Conservation (phyloP, 1,140 invertebrate genomes). For the Trichoplusia ni region DNA sequence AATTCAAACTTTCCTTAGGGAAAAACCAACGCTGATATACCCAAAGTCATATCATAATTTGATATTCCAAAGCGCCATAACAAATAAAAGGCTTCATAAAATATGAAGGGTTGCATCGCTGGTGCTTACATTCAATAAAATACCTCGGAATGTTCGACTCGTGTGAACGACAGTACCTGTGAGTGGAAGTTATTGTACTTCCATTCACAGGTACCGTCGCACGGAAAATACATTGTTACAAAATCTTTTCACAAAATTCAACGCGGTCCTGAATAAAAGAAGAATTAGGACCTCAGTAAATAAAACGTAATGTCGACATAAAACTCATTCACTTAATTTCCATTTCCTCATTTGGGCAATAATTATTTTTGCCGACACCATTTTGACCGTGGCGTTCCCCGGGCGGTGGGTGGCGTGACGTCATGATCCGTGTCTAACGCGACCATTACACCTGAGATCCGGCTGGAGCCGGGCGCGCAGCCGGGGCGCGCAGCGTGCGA, state of each 20-base stretch:
- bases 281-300: too few relatives aligned
- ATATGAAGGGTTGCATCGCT: too few relatives aligned
- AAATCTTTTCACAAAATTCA: too few relatives aligned
- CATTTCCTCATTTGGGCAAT: neutral
- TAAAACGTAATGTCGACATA: neutral
- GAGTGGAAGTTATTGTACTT: neutral
- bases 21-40: too few relatives aligned
- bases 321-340: neutral
- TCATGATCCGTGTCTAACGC: slow-evolving; percentile 15
- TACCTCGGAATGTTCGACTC: neutral
- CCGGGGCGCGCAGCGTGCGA: too few relatives aligned
- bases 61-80: too few relatives aligned
- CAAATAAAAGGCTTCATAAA: too few relatives aligned
- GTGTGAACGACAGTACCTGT: slow-evolving; percentile 15
- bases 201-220: neutral
- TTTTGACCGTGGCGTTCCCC: neutral
- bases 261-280: too few relatives aligned
- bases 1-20: too few relatives aligned
- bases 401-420: neutral
- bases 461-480: slow-evolving; percentile 42
- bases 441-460: slow-evolving; percentile 44
- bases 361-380: slow-evolving; percentile 4
- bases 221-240: too few relatives aligned
- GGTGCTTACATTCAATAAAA: slow-evolving; percentile 2
- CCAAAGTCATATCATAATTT: too few relatives aligned